Base-by-base conservation (phyloP, 37 sponge, comb jelly and placozoan species). In the Trichoplax adhaerens region DNA sequence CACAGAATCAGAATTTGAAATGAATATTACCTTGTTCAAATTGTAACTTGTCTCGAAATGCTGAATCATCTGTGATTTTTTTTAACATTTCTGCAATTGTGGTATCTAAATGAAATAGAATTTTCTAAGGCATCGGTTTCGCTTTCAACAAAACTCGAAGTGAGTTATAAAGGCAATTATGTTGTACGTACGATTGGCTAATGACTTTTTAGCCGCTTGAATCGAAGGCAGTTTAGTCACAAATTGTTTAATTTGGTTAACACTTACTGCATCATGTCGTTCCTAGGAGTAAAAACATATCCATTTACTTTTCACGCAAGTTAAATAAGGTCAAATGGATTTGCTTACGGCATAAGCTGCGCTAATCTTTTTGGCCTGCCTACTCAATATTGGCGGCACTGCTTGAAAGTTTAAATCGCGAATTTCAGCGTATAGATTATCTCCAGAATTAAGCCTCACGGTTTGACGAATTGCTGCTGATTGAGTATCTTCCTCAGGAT, bases 211-310 rank as follows among this genome's bases (percentile, higher is more conserved):
- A 55, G 77, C 81, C 10, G 76, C 78, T 74, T 88, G 89, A 76
- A 93, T 86, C 84, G 88, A 88, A 2, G 99, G 99, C 0, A 98
- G 65, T 66, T 89, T 89, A 65, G 81, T 82, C 49, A 93, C 93
- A 81, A 92, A 98, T 72, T 86, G 78, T 80, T 92, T 98, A 70
- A 98, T 64, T 60, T 98, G 83, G 12, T 74, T 71, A 56, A 98
- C 87, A 49, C 90, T 81, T 74, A 86, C 87, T 2, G 87, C 90
- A 7, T 72, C 78, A 70, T 82, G 72, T 62, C 80, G 68, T 69
- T 82, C 78, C 52, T 77, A 72, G 54, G 12, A 60, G 62, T 60
- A 60, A n/a, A 60, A 10, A 60, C 62, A 60, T 0, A 60, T 12
- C 10, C 62, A 60, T 12, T n/a, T 12, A 60, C 62, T 12, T 29